A percentile compares a stretch with the other conserved stretches of the same genome.
Conservation (phyloP, 2,888 invertebrate genomes). For the Agonum fuliginosum region DNA sequence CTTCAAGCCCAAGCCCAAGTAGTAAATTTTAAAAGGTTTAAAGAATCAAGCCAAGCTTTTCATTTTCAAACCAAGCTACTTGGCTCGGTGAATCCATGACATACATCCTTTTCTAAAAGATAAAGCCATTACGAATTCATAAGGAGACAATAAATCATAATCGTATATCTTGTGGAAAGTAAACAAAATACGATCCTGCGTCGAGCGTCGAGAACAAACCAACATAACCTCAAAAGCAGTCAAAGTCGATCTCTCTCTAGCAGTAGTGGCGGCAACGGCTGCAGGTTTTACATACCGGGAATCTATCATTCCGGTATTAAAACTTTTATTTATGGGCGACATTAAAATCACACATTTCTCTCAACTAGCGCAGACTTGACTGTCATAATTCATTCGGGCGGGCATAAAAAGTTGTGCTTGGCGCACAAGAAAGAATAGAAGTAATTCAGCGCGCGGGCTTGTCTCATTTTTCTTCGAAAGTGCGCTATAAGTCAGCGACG, state of each 20-base stretch:
- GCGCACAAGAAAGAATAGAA: conserved; percentile 62
- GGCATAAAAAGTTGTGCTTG: conserved; percentile 58
- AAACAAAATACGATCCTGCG: conserved; percentile 25
- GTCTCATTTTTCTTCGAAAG: conserved; percentile 63
- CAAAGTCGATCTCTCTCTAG: conserved; percentile 22
- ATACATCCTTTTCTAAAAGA: background rate
- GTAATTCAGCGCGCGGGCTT: conserved; percentile 64
- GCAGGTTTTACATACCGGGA: conserved; percentile 56
- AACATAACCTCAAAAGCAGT: conserved; percentile 21
- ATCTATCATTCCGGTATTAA: conserved; percentile 60
- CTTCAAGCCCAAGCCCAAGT: no score
- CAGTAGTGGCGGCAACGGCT: background rate
- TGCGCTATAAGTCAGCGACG: conserved; percentile 62
- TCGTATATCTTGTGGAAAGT: background rate
- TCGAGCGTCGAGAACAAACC: background rate
- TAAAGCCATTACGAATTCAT: conserved; percentile 16
- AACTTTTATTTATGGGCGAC: conserved; percentile 64
- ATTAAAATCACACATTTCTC: conserved; percentile 64
- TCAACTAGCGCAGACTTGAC: conserved; percentile 60
- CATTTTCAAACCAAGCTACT: no score
- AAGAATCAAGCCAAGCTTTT: no score
- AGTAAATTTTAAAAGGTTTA: no score
- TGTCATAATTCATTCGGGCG: conserved; percentile 60
- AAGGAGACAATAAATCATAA: conserved; percentile 13
- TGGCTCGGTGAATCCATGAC: no score